Evolutionary conservation across 2,113 vertebrate genomes (phyloP), one percentile per base, ranked within the genome.

Genomic region (Nothobranchius furzeri): DNA sequence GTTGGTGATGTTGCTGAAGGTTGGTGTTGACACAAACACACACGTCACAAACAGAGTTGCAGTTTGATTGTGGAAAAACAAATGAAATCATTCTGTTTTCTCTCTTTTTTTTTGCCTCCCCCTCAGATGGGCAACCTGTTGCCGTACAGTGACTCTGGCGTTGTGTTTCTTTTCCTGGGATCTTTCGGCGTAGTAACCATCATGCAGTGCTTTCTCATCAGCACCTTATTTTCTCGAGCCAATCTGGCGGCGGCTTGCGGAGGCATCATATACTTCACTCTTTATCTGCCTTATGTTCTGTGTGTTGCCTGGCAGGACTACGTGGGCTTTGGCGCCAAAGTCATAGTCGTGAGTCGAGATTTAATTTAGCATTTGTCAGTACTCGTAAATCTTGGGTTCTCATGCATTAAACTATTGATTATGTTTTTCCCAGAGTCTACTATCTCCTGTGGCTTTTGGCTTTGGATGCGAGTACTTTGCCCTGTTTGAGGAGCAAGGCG

Each of bases 291-390:
- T 6, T 99, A 97, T 0, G 96, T 97, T 63, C 92, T 99, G 1
- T 98, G 96, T 15, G 95, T 97, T 40, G 97, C 98, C 2, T 99
- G 98, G 98, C 95, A 99, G 68, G 95, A 98, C 87, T 94, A 98
- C 0, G 85, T 99, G 55, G 94, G 93, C 76, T 98, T 94, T 68
- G 90, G 93, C 2, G 88, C 95, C 36, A 98, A 98, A 92, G 64
- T 98, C 61, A 86, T 98, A 2, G 95, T 91, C 66, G 98, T 99
- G 78, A 91, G 97, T 93, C 6, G 73, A 60, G 9, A 58, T 35
- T 45, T 40, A 3, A 20, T 51, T 15, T 37, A 14, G 13, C 20
- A 56, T 4, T 47, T 14, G 4, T 47, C 46, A 47, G 6, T 47
- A 47, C 10, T 15, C 14, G 4, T 45, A 45, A 11, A 12, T 51